A percentile compares a stretch with the other conserved stretches of the same genome.
These are phyloP conservation scores for Carapus acus DNA, from an alignment of 2,797 vertebrate genomes.

Conservation along the genomic window DNA sequence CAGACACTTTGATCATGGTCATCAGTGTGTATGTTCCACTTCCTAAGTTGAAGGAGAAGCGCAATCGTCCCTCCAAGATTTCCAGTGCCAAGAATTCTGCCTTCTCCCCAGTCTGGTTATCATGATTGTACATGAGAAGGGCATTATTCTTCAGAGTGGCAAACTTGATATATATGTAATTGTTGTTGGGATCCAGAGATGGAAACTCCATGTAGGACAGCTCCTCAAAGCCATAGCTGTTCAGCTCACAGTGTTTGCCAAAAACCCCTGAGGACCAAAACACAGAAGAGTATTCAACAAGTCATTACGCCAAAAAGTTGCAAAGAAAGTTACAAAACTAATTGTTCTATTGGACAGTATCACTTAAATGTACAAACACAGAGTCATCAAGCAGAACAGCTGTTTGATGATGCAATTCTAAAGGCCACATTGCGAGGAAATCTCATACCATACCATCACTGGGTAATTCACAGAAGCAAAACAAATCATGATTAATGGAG, in stretches of 20 bases:
- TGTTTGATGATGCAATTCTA: constrained; percentile 2
- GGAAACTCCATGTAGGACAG: constrained; percentile 98
- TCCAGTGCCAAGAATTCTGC: constrained; percentile 95
- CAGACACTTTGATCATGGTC: constrained; percentile 88
- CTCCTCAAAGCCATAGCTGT: constrained; percentile 97
- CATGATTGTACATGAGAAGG: constrained; percentile 92
- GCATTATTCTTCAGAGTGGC: constrained; percentile 87
- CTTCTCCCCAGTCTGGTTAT: constrained; percentile 93
- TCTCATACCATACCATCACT: background rate
- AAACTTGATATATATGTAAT: constrained; percentile 98
- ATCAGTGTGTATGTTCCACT: constrained; percentile 88
- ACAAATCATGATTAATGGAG: constrained; percentile 39
- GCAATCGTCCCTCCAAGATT: constrained; percentile 81
- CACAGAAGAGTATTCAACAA: constrained; percentile 34
- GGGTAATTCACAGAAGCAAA: constrained; percentile 3
- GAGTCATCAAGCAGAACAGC: constrained; percentile 6
- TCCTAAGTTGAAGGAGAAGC: constrained; percentile 94
- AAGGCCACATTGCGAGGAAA: background rate
- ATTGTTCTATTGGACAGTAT: constrained; percentile 11
- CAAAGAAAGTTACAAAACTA: no score
- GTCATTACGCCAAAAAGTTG: no score
- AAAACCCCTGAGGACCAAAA: constrained; percentile 83
- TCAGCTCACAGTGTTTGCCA: constrained; percentile 96
- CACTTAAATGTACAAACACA: constrained; percentile 5
- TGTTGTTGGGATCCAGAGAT: constrained; percentile 95